Conservation (phyloP, 2,888 invertebrate genomes). For the Mechanitis mazaeus region DNA sequence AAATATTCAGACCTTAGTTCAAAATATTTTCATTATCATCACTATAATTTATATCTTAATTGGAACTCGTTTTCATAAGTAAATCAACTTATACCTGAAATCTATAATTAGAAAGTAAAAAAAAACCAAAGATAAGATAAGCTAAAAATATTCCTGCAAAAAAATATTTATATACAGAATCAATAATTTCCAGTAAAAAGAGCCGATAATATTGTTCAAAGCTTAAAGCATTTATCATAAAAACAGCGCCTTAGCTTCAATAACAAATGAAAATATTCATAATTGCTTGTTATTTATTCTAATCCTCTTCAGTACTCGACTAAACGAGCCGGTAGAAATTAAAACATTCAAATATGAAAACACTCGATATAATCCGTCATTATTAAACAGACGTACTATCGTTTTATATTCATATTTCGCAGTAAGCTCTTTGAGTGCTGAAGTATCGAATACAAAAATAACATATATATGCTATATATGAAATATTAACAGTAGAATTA, state of each 20-base stretch:
- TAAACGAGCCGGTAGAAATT: conserved; percentile 9
- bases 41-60: no score
- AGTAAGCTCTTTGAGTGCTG: conserved; percentile 29
- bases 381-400: conserved; percentile 1
- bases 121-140: no score
- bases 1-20: no score
- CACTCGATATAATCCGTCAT: conserved; percentile 15
- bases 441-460: neutral
- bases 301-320: conserved; percentile 7
- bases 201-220: neutral
- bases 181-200: neutral
- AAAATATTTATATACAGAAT: no score
- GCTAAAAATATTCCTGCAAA: no score
- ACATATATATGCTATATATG: no score
- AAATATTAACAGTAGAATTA: no score
- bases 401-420: conserved; percentile 19
- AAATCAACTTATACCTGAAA: no score
- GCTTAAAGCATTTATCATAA: neutral
- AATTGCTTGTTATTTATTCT: conserved; percentile 6
- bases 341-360: conserved; percentile 14
- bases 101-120: no score
- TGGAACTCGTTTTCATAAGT: no score
- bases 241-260: conserved; percentile 1
- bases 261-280: conserved; percentile 8
- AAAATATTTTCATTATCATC: no score